Percentiles rank a stretch among this genome's conserved stretches.
These are phyloP conservation scores for Vulpes vulpes DNA, from an alignment of 2,113 vertebrate species.

Conservation along the genomic window DNA sequence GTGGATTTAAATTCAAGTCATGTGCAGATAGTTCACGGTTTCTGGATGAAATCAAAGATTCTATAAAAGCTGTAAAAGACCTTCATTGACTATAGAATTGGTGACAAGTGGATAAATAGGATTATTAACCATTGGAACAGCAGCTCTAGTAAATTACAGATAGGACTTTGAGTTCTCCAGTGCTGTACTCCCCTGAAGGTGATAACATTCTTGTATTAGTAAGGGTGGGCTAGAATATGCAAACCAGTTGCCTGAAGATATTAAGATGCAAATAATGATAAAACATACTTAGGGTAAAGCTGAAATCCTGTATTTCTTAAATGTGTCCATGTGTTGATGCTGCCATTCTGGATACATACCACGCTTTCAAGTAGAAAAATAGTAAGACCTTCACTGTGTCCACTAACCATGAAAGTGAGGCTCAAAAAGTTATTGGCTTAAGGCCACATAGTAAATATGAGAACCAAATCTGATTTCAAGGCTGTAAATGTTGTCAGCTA, in stretches of 20 bases:
- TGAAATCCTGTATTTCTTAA: not conserved
- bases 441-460: not conserved
- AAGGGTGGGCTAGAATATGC: not conserved
- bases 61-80: not conserved
- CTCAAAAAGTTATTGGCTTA: not conserved
- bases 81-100: not conserved
- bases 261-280: not conserved
- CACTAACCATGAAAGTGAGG: not conserved
- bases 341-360: not conserved
- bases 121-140: not conserved
- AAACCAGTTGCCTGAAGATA: not conserved
- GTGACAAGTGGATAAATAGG: not conserved
- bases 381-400: not conserved
- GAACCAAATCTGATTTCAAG: not conserved
- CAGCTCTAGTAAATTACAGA: not conserved
- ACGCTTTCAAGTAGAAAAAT: not conserved
- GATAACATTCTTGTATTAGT: not conserved
- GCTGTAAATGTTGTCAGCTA: not conserved
- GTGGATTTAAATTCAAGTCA: not conserved
- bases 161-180: not conserved
- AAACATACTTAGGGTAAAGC: not conserved
- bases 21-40: not conserved
- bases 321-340: not conserved
- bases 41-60: not conserved
- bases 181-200: not conserved